A percentile compares a stretch with the other conserved stretches of the same genome.
Evolutionary conservation across 2,113 vertebrate genomes (phyloP).

Genomic region (Columba janthina): DNA sequence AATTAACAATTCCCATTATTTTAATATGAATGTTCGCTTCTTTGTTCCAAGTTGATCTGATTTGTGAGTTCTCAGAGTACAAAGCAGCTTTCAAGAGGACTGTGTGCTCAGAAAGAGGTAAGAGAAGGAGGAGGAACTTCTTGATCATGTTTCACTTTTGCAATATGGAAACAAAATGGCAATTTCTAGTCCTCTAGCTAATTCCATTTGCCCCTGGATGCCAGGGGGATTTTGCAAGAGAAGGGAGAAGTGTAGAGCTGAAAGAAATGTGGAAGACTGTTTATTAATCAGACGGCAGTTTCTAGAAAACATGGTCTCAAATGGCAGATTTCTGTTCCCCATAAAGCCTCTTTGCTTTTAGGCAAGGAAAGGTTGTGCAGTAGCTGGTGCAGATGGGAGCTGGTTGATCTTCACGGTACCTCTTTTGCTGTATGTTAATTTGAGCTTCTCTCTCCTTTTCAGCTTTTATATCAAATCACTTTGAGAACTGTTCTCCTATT

Average conservation of each 20-base stretch:
- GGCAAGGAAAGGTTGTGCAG: rapidly evolving
- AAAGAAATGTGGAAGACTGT: background rate
- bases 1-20: background rate
- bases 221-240: background rate
- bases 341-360: background rate
- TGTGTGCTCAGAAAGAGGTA: background rate
- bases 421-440: background rate
- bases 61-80: background rate
- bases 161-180: background rate
- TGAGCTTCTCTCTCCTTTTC: background rate
- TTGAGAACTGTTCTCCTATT: background rate
- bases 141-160: background rate
- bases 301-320: background rate
- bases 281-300: background rate
- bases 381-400: background rate
- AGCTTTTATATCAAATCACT: background rate
- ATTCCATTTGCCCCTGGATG: background rate
- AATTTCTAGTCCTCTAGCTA: background rate
- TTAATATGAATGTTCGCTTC: background rate
- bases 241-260: background rate
- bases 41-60: slow-evolving; percentile 13
- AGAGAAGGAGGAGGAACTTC: background rate
- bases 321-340: background rate
- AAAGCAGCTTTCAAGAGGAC: background rate
- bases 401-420: background rate